Conservation (phyloP, 2,888 invertebrate genomes). For the Ormyrus nitidulus region DNA sequence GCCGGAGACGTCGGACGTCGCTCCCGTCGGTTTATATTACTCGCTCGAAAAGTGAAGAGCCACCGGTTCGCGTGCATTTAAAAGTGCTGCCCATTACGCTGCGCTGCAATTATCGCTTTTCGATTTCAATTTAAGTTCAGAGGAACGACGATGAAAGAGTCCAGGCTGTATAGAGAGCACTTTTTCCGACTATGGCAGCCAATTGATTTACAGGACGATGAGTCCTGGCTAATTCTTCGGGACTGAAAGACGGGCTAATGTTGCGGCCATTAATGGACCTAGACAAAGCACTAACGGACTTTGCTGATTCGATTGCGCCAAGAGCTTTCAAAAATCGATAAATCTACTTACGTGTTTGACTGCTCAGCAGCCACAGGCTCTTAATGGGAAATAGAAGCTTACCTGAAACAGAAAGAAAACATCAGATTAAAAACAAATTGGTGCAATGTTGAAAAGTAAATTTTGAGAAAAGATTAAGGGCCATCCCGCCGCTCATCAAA, state of each 20-base stretch:
- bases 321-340: neutral
- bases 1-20: neutral
- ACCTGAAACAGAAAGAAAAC: constrained; percentile 14
- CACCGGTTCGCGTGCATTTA: constrained; percentile 64
- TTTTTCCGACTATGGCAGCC: too few species aligned
- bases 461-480: too few species aligned
- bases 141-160: constrained; percentile 9
- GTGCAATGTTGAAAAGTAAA: too few species aligned
- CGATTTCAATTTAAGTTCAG: constrained; percentile 68
- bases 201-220: too few species aligned
- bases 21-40: constrained; percentile 69
- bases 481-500: too few species aligned
- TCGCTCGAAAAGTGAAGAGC: constrained; percentile 55
- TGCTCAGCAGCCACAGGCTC: too few species aligned
- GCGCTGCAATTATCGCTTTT: constrained; percentile 70
- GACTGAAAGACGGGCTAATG: too few species aligned
- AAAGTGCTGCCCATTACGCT: constrained; percentile 67
- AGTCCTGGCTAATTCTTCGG: too few species aligned
- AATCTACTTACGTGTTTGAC: neutral
- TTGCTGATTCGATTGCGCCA: too few species aligned
- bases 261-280: too few species aligned
- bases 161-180: neutral
- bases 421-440: neutral
- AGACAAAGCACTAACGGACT: too few species aligned
- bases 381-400: neutral